Conservation (phyloP, 2,113 vertebrate genomes). For the Morone chrysops region DNA sequence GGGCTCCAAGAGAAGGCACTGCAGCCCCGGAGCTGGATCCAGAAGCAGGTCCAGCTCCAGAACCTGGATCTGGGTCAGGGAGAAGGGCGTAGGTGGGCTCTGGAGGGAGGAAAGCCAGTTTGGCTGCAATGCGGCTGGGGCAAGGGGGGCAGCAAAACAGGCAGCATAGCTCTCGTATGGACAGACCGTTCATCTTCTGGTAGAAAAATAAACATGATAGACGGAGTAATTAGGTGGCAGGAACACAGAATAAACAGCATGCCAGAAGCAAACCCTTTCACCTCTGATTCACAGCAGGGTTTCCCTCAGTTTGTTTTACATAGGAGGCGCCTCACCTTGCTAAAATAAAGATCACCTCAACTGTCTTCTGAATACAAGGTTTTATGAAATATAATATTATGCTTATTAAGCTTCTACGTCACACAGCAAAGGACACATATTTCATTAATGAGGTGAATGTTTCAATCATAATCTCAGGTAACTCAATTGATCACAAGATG, state of each 20-base stretch:
- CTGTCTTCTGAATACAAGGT: neutral
- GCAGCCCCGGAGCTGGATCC: conserved; percentile 71
- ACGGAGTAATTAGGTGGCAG: conserved; percentile 3
- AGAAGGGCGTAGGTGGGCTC: conserved; percentile 94
- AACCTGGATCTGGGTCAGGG: conserved; percentile 88
- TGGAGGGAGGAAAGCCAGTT: conserved; percentile 96
- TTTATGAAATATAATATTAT: neutral
- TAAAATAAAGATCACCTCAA: no score
- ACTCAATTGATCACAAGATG: neutral
- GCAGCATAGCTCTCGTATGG: conserved; percentile 95
- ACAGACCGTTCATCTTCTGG: conserved; percentile 95
- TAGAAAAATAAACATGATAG: conserved; percentile 35
- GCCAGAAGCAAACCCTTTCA: neutral
- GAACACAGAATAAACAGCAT: neutral
- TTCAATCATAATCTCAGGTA: neutral
- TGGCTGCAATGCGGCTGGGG: conserved; percentile 96
- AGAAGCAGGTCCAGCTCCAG: conserved; percentile 72
- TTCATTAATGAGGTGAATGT: neutral
- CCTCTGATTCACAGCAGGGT: neutral
- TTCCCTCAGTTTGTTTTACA: no score
- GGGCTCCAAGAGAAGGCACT: conserved; percentile 74
- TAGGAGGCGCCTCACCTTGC: neutral
- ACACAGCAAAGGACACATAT: neutral
- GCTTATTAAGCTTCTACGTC: neutral
- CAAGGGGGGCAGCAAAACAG: conserved; percentile 99